Conservation (phyloP, 2,797 vertebrate species). For the Martes flavigula region DNA sequence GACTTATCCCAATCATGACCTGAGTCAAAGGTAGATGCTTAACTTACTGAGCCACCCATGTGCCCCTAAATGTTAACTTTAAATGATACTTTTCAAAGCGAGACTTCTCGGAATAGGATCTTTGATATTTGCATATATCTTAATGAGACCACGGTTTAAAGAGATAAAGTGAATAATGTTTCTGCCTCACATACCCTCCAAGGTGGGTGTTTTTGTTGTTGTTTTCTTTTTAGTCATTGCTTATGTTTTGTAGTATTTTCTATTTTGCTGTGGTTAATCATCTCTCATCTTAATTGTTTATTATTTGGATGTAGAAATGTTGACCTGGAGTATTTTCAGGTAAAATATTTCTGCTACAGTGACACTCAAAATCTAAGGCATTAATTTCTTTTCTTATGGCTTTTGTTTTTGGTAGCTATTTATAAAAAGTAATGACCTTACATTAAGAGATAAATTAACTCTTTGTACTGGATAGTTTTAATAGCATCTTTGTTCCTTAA, state of each 20-base stretch:
- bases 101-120: not conserved
- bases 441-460: not conserved
- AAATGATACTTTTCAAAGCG: conserved; percentile 2
- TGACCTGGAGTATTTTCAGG: not conserved
- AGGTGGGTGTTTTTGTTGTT: not conserved
- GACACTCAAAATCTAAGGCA: conserved; percentile 29
- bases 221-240: not conserved
- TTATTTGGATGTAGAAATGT: not conserved
- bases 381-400: conserved; percentile 60
- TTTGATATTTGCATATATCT: conserved; percentile 20
- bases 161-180: not conserved
- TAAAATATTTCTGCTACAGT: conserved; percentile 42
- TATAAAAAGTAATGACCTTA: conserved; percentile 35
- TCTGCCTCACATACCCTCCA: not conserved
- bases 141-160: not conserved
- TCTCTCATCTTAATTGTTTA: not conserved
- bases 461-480: conserved; percentile 4
- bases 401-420: conserved; percentile 67
- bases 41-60: too few species aligned
- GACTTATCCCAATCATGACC: too few species aligned
- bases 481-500: not conserved
- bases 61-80: not conserved
- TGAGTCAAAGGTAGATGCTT: too few species aligned
- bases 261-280: not conserved
- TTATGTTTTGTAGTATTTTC: not conserved